These are phyloP conservation scores for Rhinichthys osculus DNA, from an alignment of 2,797 vertebrate species.

Conservation along the genomic window DNA sequence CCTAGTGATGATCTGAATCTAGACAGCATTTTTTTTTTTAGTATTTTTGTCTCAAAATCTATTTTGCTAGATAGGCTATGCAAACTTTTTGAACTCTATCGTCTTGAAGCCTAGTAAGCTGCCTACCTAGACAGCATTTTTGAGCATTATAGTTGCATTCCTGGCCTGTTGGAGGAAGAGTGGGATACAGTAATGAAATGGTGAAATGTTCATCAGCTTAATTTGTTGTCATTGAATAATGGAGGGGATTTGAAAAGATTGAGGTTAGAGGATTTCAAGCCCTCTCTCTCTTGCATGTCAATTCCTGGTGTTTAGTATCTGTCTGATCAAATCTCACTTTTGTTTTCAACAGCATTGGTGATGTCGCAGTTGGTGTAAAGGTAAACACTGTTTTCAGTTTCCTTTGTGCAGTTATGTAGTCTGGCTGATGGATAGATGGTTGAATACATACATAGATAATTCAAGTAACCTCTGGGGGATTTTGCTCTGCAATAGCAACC, in stretches of 20 bases:
- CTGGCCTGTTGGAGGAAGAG: neutral
- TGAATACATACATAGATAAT: neutral
- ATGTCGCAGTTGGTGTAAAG: constrained; percentile 98
- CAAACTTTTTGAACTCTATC: neutral
- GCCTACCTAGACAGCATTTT: neutral
- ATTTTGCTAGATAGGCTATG: neutral
- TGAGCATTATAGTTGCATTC: neutral
- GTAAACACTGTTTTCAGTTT: constrained; percentile 77
- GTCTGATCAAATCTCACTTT: constrained; percentile 15
- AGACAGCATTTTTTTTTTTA: neutral
- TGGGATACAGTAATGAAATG: neutral
- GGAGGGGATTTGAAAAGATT: neutral
- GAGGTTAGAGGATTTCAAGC: constrained; percentile 3
- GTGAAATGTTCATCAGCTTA: constrained; percentile 29
- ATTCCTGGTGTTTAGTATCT: neutral
- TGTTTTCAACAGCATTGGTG: constrained; percentile 86
- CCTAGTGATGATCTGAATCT: neutral
- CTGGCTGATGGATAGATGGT: neutral
- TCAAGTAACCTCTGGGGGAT: neutral
- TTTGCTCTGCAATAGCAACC: neutral
- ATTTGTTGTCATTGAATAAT: constrained; percentile 19
- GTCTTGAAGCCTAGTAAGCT: neutral
- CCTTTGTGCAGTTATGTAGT: neutral
- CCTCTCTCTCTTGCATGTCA: neutral
- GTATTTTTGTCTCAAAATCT: neutral